Evolutionary conservation across 2,888 invertebrate genomes (phyloP).

Genomic region (Agrochola lychnidis): DNA sequence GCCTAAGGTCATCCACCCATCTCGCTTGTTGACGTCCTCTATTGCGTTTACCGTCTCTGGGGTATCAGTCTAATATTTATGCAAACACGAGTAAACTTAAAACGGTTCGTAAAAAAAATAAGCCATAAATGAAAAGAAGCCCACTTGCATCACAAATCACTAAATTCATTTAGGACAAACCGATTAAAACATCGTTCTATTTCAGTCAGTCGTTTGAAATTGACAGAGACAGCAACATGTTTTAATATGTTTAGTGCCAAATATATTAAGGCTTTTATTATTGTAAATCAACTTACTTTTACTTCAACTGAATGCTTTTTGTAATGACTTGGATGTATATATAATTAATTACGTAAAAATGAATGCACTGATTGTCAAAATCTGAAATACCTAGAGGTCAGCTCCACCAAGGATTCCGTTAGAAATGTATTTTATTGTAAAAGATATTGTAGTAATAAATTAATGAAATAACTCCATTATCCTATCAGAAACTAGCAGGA

Average conservation of each 20-base stretch:
- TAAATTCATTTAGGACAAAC: not conserved
- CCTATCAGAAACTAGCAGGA: slow-evolving; percentile 40
- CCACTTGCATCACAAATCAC: not conserved
- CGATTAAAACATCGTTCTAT: not conserved
- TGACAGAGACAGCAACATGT: not conserved
- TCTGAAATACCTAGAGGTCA: not conserved
- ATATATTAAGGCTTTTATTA: not conserved
- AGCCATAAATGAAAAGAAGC: not conserved
- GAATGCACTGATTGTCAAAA: not conserved
- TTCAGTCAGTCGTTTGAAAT: not conserved
- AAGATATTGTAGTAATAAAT: not conserved
- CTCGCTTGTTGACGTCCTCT: no score
- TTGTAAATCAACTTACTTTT: not conserved
- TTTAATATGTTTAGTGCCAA: not conserved
- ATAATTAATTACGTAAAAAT: not conserved
- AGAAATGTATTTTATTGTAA: not conserved
- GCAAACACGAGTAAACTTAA: not conserved
- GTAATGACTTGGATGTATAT: not conserved
- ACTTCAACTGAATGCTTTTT: not conserved
- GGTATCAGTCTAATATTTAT: no score
- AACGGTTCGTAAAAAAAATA: not conserved
- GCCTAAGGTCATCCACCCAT: no score
- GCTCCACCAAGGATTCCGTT: not conserved
- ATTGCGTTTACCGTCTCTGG: no score
- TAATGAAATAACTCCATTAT: slow-evolving; percentile 31